Conservation (phyloP, 1,140 invertebrate species). For the Drosophila subobscura region DNA sequence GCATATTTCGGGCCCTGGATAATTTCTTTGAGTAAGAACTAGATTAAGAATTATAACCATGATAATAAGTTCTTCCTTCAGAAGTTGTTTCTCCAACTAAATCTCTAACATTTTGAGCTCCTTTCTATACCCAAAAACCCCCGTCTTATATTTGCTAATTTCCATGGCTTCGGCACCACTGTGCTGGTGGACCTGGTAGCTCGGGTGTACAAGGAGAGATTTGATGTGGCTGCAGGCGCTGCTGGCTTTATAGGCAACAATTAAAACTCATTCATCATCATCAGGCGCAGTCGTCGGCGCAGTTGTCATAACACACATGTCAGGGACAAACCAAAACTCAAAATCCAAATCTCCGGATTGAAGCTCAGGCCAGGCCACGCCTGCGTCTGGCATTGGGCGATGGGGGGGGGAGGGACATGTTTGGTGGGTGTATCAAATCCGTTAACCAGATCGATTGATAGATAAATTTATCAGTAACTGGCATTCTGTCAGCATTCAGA, state of each 20-base stretch:
- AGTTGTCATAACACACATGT: conserved; percentile 74
- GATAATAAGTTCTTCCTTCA: no score
- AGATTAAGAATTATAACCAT: no score
- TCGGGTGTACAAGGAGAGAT: conserved; percentile 40
- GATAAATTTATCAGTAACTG: conserved; percentile 75
- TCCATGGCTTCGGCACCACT: conserved; percentile 16
- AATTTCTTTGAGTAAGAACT: no score
- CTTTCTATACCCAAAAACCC: no score
- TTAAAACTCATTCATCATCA: conserved; percentile 82
- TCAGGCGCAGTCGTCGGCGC: conserved; percentile 51
- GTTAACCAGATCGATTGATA: conserved; percentile 75
- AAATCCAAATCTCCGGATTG: conserved; percentile 15
- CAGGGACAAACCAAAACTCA: conserved; percentile 58
- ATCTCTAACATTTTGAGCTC: no score
- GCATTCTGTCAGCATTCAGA: conserved; percentile 67
- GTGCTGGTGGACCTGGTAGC: conserved; percentile 4
- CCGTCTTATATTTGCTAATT: neutral
- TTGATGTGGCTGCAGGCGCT: conserved; percentile 51
- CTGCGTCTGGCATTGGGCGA: conserved; percentile 65
- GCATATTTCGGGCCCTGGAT: neutral
- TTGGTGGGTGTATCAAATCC: conserved; percentile 69
- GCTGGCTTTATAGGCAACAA: conserved; percentile 74
- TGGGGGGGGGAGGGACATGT: conserved; percentile 8
- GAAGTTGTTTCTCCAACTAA: no score
- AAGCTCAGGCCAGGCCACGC: conserved; percentile 48